Conservation (phyloP, 2,113 vertebrate genomes). For the Nothocercus nigrocapillus region DNA sequence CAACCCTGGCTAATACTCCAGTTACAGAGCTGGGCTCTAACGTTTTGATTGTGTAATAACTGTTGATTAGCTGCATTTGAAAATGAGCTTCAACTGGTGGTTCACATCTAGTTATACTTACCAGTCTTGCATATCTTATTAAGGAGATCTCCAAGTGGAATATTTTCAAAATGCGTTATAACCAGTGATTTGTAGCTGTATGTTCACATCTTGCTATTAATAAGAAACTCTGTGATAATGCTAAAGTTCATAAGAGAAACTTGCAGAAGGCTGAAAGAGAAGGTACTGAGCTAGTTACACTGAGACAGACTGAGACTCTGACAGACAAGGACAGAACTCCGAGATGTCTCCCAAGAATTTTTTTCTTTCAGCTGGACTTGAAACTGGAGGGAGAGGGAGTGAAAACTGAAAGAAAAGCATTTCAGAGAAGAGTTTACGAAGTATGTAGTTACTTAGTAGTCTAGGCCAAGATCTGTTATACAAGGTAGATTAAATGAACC, state of each 20-base stretch:
- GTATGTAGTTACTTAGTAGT: not conserved
- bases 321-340: not conserved
- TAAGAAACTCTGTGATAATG: not conserved
- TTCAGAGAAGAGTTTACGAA: not conserved
- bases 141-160: not conserved
- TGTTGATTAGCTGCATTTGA: constrained; percentile 8
- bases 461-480: not conserved
- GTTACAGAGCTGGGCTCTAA: not conserved
- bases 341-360: not conserved
- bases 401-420: not conserved
- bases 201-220: not conserved
- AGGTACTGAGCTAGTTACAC: not conserved
- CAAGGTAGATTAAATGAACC: not conserved
- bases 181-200: not conserved
- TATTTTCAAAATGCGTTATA: not conserved
- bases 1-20: not conserved
- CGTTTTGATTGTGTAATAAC: not conserved
- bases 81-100: constrained; percentile 29
- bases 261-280: not conserved
- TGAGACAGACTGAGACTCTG: not conserved
- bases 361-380: not conserved
- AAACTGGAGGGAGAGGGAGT: not conserved
- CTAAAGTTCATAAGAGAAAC: not conserved
- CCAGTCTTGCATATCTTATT: constrained; percentile 16
- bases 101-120: not conserved